phyloP scores from a whole-genome alignment of 1,140 invertebrate species.

The Anoplophora glabripennis region DNA sequence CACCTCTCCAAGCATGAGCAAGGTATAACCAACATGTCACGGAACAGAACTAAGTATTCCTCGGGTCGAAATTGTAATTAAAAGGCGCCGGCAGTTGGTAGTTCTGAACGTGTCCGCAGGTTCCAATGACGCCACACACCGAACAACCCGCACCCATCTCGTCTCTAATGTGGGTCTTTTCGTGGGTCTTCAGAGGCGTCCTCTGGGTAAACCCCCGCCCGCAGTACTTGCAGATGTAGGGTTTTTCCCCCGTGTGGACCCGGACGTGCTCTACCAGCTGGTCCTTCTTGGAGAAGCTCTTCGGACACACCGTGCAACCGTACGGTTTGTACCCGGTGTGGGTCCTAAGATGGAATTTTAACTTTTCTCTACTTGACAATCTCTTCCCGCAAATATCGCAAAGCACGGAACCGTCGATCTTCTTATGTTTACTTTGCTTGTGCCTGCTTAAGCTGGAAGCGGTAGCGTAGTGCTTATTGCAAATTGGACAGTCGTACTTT shows the following conservation, averaged over 20 bases:
- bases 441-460: conserved; percentile 43
- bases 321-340: conserved; percentile 73
- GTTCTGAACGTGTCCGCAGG: neutral
- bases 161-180: conserved; percentile 65
- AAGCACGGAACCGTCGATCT: conserved; percentile 46
- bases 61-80: too few species aligned
- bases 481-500: conserved; percentile 44
- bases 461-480: conserved; percentile 46
- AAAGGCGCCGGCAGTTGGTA: too few species aligned
- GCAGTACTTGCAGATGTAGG: conserved; percentile 66
- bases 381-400: conserved; percentile 78
- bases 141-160: conserved; percentile 66
- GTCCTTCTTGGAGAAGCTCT: conserved; percentile 61
- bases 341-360: conserved; percentile 68
- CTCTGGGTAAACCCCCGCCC: conserved; percentile 77
- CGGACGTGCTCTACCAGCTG: conserved; percentile 61
- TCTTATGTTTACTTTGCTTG: conserved; percentile 42
- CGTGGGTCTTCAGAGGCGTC: conserved; percentile 60
- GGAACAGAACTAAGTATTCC: too few species aligned
- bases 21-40: too few species aligned
- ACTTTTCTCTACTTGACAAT: conserved; percentile 65
- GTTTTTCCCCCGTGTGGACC: conserved; percentile 64
- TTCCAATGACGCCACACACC: conserved; percentile 49
- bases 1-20: too few species aligned
- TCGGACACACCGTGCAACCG: conserved; percentile 65